These are phyloP conservation scores for Pachyuromys duprasi DNA, from an alignment of 2,797 vertebrate species.

Conservation along the genomic window DNA sequence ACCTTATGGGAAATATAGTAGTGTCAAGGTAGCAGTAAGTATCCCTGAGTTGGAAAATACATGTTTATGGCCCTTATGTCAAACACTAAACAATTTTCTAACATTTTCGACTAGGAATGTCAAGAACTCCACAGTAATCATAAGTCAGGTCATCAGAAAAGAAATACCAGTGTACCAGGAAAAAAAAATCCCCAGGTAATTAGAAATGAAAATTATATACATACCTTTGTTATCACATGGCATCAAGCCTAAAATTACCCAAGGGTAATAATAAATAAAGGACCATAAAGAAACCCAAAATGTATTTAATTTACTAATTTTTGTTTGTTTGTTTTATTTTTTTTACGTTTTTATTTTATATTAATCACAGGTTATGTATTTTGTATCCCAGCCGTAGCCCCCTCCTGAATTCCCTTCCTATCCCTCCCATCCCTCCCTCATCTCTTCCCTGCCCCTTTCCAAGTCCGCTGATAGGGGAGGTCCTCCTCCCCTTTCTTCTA, in stretches of 20 bases:
- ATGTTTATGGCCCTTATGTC: neutral
- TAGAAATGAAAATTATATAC: neutral
- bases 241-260: neutral
- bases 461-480: too few relatives aligned
- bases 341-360: too few relatives aligned
- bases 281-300: neutral
- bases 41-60: neutral
- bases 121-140: rapidly evolving
- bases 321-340: too few relatives aligned
- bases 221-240: neutral
- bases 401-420: too few relatives aligned
- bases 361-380: too few relatives aligned
- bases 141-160: neutral
- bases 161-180: neutral
- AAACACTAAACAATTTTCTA: neutral
- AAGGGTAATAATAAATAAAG: neutral
- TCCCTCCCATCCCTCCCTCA: too few relatives aligned
- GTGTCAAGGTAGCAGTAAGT: neutral
- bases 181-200: neutral
- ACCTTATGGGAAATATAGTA: neutral
- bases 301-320: too few relatives aligned
- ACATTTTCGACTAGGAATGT: neutral
- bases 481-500: too few relatives aligned
- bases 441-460: too few relatives aligned
- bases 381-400: too few relatives aligned